Evolutionary conservation across 2,113 vertebrate species (phyloP).

Genomic region (Ellobius talpinus): DNA sequence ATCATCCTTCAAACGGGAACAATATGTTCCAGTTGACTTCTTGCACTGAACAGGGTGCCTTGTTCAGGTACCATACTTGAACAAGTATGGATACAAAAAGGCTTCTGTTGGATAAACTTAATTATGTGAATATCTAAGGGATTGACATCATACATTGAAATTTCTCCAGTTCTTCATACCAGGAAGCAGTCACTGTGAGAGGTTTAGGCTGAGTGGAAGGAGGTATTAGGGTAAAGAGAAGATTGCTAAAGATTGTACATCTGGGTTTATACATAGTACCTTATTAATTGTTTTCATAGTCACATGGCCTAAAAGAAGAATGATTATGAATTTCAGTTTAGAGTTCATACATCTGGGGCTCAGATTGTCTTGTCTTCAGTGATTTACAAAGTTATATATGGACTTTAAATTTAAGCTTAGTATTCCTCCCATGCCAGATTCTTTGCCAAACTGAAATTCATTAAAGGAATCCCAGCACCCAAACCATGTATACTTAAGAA

Average conservation of each 20-base stretch:
- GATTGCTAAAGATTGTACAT: neutral
- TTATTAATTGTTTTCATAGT: conserved; percentile 45
- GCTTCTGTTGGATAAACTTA: neutral
- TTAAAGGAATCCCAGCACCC: neutral
- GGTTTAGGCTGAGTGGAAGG: neutral
- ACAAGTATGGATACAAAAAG: no score
- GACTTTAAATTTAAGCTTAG: neutral
- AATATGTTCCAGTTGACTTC: neutral
- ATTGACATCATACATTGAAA: neutral
- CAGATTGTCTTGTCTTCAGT: neutral
- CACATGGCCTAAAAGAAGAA: neutral
- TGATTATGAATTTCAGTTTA: neutral
- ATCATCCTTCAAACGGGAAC: neutral
- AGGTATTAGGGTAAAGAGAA: neutral
- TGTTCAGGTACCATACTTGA: neutral
- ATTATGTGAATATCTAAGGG: neutral
- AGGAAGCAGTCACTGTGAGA: neutral
- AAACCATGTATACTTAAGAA: conserved; percentile 39
- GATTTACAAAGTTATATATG: conserved; percentile 36
- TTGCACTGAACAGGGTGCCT: neutral
- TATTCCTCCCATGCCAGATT: neutral
- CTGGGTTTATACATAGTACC: neutral
- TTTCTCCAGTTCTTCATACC: neutral
- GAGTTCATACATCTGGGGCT: neutral
- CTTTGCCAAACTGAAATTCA: conserved; percentile 18